Evolutionary conservation across 2,113 vertebrate genomes (phyloP).

Genomic region (Burhinus bistriatus): DNA sequence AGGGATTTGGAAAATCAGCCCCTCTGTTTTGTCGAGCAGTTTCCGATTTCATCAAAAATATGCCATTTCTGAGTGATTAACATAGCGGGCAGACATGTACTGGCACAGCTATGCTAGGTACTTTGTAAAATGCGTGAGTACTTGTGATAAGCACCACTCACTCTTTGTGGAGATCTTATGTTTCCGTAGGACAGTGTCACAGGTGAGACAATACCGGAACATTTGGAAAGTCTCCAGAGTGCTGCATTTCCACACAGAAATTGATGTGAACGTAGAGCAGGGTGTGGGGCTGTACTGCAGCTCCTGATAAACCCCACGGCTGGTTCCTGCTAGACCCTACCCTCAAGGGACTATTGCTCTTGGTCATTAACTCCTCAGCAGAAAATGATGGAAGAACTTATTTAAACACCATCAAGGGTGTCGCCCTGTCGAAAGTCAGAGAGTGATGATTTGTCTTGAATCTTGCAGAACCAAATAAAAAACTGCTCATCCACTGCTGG

Average conservation of each 20-base stretch:
- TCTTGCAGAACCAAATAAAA: not conserved
- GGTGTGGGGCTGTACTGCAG: not conserved
- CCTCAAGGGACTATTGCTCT: not conserved
- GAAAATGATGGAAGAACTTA: not conserved
- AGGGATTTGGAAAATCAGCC: not conserved
- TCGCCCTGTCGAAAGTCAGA: fast-evolving
- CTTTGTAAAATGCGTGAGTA: not conserved
- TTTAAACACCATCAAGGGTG: not conserved
- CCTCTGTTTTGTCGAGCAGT: not conserved
- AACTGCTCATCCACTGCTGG: not conserved
- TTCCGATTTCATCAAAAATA: not conserved
- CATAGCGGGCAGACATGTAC: fast-evolving
- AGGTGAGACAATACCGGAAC: not conserved
- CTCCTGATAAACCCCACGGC: not conserved
- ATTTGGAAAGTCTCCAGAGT: not conserved
- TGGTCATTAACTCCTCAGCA: not conserved
- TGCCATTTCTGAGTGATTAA: not conserved
- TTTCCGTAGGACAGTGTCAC: not conserved
- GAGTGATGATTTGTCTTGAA: not conserved
- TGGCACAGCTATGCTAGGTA: fast-evolving
- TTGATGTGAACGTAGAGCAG: not conserved
- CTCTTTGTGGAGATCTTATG: not conserved
- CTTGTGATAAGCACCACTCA: not conserved
- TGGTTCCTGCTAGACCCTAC: not conserved
- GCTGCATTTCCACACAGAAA: not conserved